These are phyloP conservation scores for Notodonta ziczac DNA, from an alignment of 2,888 invertebrate species.

Conservation along the genomic window DNA sequence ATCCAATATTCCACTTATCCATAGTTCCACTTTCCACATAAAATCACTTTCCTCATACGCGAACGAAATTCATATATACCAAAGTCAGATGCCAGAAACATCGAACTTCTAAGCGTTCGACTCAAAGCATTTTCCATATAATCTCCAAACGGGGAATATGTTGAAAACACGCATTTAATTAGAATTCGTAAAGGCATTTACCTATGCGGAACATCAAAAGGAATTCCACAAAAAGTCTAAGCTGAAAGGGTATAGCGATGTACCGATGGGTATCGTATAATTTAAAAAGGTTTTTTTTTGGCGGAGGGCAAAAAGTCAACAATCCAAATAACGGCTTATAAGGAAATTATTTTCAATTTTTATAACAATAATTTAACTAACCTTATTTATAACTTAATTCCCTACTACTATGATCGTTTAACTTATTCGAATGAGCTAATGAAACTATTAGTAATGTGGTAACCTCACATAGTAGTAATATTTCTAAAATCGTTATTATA, in stretches of 20 bases:
- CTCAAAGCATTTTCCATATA: slow-evolving; percentile 23
- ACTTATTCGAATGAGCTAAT: too few species aligned
- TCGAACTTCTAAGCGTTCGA: slow-evolving; percentile 9
- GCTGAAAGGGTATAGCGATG: slow-evolving; percentile 13
- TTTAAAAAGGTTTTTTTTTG: slow-evolving; percentile 26
- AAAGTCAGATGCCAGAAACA: slow-evolving; percentile 2
- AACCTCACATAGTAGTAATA: too few species aligned
- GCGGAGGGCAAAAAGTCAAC: neutral
- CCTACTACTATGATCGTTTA: too few species aligned
- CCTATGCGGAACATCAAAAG: slow-evolving; percentile 30
- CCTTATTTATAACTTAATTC: too few species aligned
- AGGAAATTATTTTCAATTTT: too few species aligned
- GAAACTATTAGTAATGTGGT: too few species aligned
- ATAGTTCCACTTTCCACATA: neutral
- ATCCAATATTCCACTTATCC: neutral
- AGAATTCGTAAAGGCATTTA: slow-evolving; percentile 24
- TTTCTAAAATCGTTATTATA: too few species aligned
- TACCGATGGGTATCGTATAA: slow-evolving; percentile 14
- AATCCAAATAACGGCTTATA: neutral
- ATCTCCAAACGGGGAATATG: slow-evolving; percentile 8
- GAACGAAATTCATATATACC: slow-evolving; percentile 6
- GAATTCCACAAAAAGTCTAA: slow-evolving; percentile 28
- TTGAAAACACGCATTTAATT: slow-evolving; percentile 32
- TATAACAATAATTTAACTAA: too few species aligned
- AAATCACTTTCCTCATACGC: neutral